Evolutionary conservation across 2,113 vertebrate genomes (phyloP).

Genomic region (Epinephelus moara): DNA sequence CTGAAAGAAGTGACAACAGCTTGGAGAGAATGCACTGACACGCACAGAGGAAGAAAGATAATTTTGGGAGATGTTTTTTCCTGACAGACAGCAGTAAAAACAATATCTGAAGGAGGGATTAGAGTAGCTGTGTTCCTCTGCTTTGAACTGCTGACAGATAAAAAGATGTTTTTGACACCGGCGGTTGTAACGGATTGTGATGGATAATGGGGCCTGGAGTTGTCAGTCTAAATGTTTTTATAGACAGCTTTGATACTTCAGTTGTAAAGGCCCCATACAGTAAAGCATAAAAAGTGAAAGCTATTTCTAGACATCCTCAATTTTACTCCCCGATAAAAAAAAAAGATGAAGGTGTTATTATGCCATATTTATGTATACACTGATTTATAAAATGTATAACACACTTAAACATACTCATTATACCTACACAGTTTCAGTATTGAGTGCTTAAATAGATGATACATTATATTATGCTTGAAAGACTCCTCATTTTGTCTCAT

Average conservation of each 20-base stretch:
- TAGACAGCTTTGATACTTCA: constrained; percentile 10
- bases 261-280: not conserved
- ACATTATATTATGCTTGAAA: not conserved
- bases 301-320: not conserved
- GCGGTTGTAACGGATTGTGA: constrained; percentile 41
- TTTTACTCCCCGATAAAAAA: not conserved
- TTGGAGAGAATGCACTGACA: constrained; percentile 48
- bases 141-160: constrained; percentile 61
- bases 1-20: constrained; percentile 57
- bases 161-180: constrained; percentile 50
- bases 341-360: not conserved
- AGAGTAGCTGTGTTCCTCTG: constrained; percentile 50
- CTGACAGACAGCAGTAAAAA: constrained; percentile 50
- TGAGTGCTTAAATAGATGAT: not conserved
- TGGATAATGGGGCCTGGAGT: constrained; percentile 34
- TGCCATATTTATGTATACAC: not conserved
- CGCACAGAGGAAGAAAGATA: constrained; percentile 34
- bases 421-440: not conserved
- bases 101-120: constrained; percentile 66
- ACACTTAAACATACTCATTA: not conserved
- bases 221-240: constrained; percentile 43
- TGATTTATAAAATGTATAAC: not conserved
- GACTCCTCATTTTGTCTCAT: not conserved
- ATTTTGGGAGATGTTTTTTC: constrained; percentile 44
- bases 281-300: not conserved